phyloP scores from a whole-genome alignment of 2,113 vertebrate genomes.

The Malurus cyaneus region DNA sequence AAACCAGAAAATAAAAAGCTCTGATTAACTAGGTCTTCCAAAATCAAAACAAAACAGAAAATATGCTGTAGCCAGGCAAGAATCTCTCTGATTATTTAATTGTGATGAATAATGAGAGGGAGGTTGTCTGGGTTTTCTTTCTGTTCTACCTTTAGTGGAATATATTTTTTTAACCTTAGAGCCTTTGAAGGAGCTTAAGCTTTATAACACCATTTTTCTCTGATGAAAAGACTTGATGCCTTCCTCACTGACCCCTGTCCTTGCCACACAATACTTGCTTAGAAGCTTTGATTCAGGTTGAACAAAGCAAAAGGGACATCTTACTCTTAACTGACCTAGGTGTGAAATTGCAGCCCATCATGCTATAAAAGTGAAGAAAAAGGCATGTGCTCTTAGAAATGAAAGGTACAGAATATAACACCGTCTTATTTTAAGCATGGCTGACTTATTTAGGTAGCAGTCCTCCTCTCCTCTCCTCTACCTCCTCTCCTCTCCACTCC shows the following conservation, averaged over 20 bases:
- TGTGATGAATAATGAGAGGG: not conserved
- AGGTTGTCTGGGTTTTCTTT: not conserved
- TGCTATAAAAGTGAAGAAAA: constrained; percentile 22
- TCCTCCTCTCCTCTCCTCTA: not conserved
- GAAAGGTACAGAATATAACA: constrained; percentile 32
- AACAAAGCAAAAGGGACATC: constrained; percentile 44
- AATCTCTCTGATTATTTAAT: constrained; percentile 15
- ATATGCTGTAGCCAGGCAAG: not conserved
- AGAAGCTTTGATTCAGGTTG: constrained; percentile 50
- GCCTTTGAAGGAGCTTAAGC: constrained; percentile 43
- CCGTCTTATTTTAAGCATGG: not conserved
- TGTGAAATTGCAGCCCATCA: constrained; percentile 59
- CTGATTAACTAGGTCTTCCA: not conserved
- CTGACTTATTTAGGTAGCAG: not conserved
- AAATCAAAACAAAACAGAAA: constrained; percentile 2
- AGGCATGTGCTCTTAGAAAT: constrained; percentile 38
- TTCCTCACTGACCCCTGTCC: constrained; percentile 44
- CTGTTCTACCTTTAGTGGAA: not conserved
- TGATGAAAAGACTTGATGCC: constrained; percentile 31
- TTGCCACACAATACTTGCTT: constrained; percentile 34
- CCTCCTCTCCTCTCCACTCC: not conserved
- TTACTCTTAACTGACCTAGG: constrained; percentile 64
- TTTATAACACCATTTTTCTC: constrained; percentile 55
- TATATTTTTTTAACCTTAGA: not conserved
- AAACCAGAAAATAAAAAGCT: not conserved